Conservation (phyloP, 2,797 vertebrate genomes). For the Cyclura pinguis region DNA sequence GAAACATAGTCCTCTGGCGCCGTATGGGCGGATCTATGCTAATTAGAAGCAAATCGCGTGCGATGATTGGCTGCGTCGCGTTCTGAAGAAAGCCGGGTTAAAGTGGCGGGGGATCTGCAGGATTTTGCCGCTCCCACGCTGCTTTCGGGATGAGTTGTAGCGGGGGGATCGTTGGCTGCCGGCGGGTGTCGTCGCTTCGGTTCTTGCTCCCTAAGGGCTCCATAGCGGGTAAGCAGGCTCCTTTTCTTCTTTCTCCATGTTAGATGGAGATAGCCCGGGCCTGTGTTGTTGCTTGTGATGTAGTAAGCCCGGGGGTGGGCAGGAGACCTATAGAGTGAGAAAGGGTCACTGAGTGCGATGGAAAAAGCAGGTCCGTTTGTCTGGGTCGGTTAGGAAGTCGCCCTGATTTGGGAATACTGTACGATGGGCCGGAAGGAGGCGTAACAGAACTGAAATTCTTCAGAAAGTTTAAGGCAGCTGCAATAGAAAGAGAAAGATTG, state of each 20-base stretch:
- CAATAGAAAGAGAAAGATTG: neutral
- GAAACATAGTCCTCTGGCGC: no score
- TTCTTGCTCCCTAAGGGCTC: neutral
- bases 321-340: no score
- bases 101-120: neutral
- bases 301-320: neutral
- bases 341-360: neutral
- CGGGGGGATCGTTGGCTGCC: slow-evolving; percentile 27
- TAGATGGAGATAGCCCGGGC: neutral
- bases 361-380: neutral
- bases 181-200: neutral
- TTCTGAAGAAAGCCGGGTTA: neutral
- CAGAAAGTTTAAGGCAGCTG: neutral
- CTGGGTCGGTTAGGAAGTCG: neutral
- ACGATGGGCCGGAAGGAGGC: neutral
- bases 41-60: rapidly evolving
- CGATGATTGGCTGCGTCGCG: neutral
- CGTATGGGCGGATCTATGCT: neutral
- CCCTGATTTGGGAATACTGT: neutral
- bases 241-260: neutral
- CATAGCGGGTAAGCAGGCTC: neutral
- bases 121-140: neutral
- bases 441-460: neutral
- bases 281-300: no score
- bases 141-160: slow-evolving; percentile 27